Base-by-base conservation (phyloP, 1,140 invertebrate genomes). In the Apis laboriosa region DNA sequence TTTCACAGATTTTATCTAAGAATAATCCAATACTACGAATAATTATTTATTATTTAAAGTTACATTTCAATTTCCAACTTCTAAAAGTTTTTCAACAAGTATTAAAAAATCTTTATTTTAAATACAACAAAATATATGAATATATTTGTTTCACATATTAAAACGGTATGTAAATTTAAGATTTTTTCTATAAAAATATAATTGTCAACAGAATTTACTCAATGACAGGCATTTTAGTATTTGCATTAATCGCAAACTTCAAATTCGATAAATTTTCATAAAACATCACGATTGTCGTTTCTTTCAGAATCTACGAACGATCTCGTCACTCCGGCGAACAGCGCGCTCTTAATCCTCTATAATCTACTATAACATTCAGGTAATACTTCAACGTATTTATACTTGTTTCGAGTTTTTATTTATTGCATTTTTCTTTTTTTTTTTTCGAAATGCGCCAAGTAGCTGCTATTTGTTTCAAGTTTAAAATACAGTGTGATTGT, bases 351-450 rank as follows among this genome's bases (percentile, higher is more conserved):
- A 76, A 63, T 51, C 73, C 73, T 76, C 58, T 76, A 60, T 76
- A 76, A 76, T 63, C 73, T 76, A 76, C 73, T 76, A 17, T 76
- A 76, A 49, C 58, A 63, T 63, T 63, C 73, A 76, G 58, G 73
- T 76, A 63, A 76, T 5, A 8, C 21, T 63, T 9, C 73, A 58
- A 72, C 34, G 73, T 60, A 75, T 61, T 24, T 49, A 61, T 75
- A 60, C 21, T 17, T 61, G 34, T 49, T 49, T 12, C 21, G 13
- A 75, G 58, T 75, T 61, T 43, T 75, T 9, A 55, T 72, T 28
- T 55, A 24, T 61, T 61, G 17, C 58, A 4, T 61, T 74, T 61
- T 61, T 19, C n/a, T 13, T 63, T 63, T 7, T 24, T 63, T 7
- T 24, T 24, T n/a, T 21, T n/a, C 51, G 70, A 56, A 75, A 75